phyloP scores from a whole-genome alignment of 2,113 vertebrate genomes.

The Piaya cayana region DNA sequence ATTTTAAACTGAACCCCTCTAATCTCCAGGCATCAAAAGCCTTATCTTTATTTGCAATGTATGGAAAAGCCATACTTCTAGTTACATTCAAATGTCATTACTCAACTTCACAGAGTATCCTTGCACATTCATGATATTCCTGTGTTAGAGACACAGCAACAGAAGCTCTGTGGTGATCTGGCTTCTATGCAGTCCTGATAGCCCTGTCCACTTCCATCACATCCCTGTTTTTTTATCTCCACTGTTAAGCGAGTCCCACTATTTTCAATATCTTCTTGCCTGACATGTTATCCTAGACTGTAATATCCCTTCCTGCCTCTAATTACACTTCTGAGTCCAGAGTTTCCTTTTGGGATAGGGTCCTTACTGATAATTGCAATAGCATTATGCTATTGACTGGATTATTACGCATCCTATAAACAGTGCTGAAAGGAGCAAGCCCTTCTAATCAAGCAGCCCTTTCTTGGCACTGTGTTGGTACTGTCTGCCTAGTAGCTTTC shows the following conservation, averaged over 20 bases:
- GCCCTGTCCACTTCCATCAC: neutral
- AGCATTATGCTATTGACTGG: neutral
- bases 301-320: slow-evolving; percentile 42
- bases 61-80: neutral
- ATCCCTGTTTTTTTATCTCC: neutral
- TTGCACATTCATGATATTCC: neutral
- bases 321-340: slow-evolving; percentile 25
- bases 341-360: neutral
- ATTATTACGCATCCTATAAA: neutral
- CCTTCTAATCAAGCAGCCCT: neutral
- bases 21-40: neutral
- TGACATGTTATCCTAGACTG: neutral
- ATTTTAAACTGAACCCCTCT: neutral
- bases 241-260: neutral
- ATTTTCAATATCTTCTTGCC: neutral
- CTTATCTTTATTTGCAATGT: neutral
- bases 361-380: neutral
- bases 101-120: neutral
- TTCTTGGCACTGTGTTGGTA: neutral
- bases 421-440: slow-evolving; percentile 18
- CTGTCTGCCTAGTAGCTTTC: neutral
- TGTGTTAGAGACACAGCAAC: neutral
- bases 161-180: slow-evolving; percentile 20
- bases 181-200: neutral
- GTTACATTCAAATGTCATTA: neutral